phyloP scores from a whole-genome alignment of 2,113 vertebrate genomes.

The Atherinomorus stipes region DNA sequence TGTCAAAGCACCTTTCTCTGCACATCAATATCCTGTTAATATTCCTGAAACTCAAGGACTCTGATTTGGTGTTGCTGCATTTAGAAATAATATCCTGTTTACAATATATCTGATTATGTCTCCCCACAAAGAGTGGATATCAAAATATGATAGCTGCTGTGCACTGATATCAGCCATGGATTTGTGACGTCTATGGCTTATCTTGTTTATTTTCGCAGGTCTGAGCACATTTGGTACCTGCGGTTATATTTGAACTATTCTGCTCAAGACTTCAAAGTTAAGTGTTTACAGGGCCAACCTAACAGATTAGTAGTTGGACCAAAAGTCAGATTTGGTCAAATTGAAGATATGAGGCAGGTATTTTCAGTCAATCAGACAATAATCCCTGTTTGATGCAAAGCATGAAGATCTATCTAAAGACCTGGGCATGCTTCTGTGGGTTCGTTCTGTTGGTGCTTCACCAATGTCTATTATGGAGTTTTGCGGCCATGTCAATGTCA shows the following conservation, averaged over 20 bases:
- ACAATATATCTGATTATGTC: constrained; percentile 61
- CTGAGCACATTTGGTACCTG: constrained; percentile 8
- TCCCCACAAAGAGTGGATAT: constrained; percentile 33
- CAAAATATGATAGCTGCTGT: constrained; percentile 26
- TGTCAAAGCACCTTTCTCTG: constrained; percentile 27
- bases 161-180: constrained; percentile 15
- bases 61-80: constrained; percentile 42
- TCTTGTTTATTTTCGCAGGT: constrained; percentile 41
- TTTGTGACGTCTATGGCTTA: constrained; percentile 33
- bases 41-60: constrained; percentile 55
- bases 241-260: constrained; percentile 21
- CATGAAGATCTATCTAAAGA: too few species aligned
- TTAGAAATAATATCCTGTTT: constrained; percentile 77
- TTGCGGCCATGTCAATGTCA: too few species aligned
- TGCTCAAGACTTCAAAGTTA: background rate
- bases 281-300: background rate
- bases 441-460: too few species aligned
- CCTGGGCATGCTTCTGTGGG: too few species aligned
- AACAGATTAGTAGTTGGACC: too few species aligned
- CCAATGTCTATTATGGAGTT: too few species aligned
- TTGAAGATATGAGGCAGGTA: too few species aligned
- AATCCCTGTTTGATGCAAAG: too few species aligned
- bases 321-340: too few species aligned
- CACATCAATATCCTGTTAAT: constrained; percentile 81
- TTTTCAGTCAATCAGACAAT: too few species aligned